Percentiles rank a stretch among this genome's conserved stretches.
phyloP scores from a whole-genome alignment of 1,140 invertebrate species.

The Sitodiplosis mosellana region DNA sequence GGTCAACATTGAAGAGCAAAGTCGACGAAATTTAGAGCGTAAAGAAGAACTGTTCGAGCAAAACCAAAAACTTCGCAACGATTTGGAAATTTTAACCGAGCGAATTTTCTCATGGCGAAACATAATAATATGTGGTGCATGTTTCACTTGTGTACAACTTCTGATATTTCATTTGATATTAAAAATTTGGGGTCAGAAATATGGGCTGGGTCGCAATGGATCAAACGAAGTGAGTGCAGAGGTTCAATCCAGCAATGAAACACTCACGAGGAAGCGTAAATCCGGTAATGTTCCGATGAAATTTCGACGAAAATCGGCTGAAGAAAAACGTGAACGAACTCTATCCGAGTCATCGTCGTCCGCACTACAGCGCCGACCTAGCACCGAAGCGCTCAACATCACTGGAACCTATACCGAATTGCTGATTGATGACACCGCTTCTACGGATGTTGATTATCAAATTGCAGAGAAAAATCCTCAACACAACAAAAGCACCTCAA shows the following conservation, averaged over 20 bases:
- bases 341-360: conserved; percentile 28
- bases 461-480: conserved; percentile 23
- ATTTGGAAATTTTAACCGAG: conserved; percentile 34
- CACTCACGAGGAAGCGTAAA: not conserved
- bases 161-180: conserved; percentile 1
- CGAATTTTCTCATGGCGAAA: conserved; percentile 19
- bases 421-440: conserved; percentile 27
- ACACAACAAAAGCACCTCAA: conserved; percentile 2
- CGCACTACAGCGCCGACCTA: conserved; percentile 34
- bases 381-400: conserved; percentile 57
- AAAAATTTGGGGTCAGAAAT: conserved; percentile 5
- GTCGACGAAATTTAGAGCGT: conserved; percentile 44
- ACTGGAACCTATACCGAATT: conserved; percentile 31
- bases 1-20: conserved; percentile 51
- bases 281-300: conserved; percentile 8
- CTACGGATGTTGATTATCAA: conserved; percentile 14
- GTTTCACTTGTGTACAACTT: conserved; percentile 6
- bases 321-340: conserved; percentile 32
- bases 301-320: conserved; percentile 37
- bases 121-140: conserved; percentile 17
- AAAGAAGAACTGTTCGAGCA: conserved; percentile 46
- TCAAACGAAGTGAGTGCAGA: conserved; percentile 12
- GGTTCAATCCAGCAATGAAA: conserved; percentile 3
- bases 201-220: no score
- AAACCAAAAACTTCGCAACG: conserved; percentile 33